Evolutionary conservation across 2,888 invertebrate genomes (phyloP), one percentile per base, ranked within the genome.

Genomic region (Troilus luridus): DNA sequence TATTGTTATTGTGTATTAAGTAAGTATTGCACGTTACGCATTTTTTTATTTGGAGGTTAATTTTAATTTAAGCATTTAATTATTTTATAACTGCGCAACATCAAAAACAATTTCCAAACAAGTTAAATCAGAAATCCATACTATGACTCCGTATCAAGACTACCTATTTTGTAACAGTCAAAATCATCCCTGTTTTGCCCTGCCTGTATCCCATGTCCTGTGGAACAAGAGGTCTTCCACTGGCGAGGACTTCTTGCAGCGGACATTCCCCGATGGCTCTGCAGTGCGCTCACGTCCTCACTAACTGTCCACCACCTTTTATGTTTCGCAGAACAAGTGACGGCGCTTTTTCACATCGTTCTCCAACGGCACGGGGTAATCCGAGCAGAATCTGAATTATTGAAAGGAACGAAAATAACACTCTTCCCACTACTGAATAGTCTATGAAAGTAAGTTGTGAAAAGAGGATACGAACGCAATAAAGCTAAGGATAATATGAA

Each of bases 251-350:
- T 54, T 56, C 56, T 85, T 58, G 85, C 56, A 85, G 56, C 85
- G 85, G 85, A 85, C 85, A 85, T 85, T 85, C 85, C 85, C 54
- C 85, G 72, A 85, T 56, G 11, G 21, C 85, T 85, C 85, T 56
- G 56, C 56, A 85, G 54, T 54, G 54, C 85, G 56, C 56, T 85
- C 85, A 85, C 85, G 85, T 85, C 85, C n/a, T 8, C 56, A 58
- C 85, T 85, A 85, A 58, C 85, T 85, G 85, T 85, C 85, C 85
- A 85, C 85, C 85, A 85, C 85, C 85, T 85, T 85, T 85, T 85
- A 85, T 85, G 56, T 85, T 85, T 85, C 85, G 85, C 85, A 85
- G 85, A 56, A 85, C 72, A 77, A 56, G 54, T 58, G 56, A 56
- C 54, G 85, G 85, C 54, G 56, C 85, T 85, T 85, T 85, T 85